Base-by-base conservation (phyloP, 2,888 invertebrate genomes). In the Aromia moschata region DNA sequence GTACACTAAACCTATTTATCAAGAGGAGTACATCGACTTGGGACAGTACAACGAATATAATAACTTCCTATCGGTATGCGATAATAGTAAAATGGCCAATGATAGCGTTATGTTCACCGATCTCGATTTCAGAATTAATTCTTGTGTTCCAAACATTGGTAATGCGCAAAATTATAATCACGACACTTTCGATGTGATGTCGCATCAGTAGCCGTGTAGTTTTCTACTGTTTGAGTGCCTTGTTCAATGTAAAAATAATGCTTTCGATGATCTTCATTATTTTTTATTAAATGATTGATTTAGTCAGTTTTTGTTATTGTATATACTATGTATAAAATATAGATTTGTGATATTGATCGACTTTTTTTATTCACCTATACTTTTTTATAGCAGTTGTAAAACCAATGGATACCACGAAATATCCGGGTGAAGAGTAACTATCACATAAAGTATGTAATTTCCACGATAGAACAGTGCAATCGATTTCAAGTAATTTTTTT, bases 21-120 rank as follows among this genome's bases (percentile, higher is more conserved):
- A 74, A 60, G 76, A 76, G 10, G 72, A 77, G 57, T 76, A 71
- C 55, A 68, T 73, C 10, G 77, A 78, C 56, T 63, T 76, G 10
- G 71, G 72, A 1, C 78, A 79, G 56, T 80, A 76, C 61, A 71
- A 74, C 15, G 80, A 80, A 52, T 80, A 80, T 56, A 75, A 72
- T 44, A 75, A 73, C 54, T 72, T 80, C 51, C 46, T 79, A 10
- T 71, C 73, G 46, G 70, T 70, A 16, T 78, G 76, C 46, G 78
- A 79, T 47, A 75, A 72, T 58, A 78, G 31, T 15, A 72, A 71
- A 67, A 52, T 64, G 37, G 68, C 67, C 16, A 74, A 71, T 47
- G 77, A 76, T 40, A 70, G 69, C 45, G 65, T 74, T n/a, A 71
- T 77, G 46, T 77, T 79, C 51, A 77, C 73, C 52, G 80, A 81